Evolutionary conservation across 2,797 vertebrate species (phyloP).

Genomic region (Babyrousa celebensis): DNA sequence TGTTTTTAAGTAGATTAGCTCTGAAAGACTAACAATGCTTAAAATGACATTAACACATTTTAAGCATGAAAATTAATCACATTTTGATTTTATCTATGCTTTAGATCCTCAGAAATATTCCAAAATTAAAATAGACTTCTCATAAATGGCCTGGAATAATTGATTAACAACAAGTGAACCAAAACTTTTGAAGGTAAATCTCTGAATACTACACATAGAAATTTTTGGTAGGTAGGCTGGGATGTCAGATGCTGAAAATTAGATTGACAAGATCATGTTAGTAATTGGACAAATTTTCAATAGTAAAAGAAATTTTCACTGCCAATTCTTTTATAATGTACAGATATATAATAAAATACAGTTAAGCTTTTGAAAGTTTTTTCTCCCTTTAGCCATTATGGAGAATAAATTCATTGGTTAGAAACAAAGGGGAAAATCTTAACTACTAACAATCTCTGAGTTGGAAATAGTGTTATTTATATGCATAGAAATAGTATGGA

Average conservation of each 20-base stretch:
- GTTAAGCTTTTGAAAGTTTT: neutral
- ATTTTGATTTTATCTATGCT: neutral
- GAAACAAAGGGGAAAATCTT: constrained; percentile 5
- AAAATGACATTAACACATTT: neutral
- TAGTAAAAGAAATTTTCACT: neutral
- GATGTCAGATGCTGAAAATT: constrained; percentile 20
- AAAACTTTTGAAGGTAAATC: neutral
- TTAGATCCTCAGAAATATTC: neutral
- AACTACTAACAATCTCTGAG: neutral
- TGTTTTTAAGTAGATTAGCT: neutral
- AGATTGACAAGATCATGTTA: constrained; percentile 23
- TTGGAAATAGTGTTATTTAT: neutral
- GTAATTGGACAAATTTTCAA: neutral
- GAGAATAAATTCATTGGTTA: neutral
- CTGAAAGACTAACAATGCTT: neutral
- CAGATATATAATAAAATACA: neutral
- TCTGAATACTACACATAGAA: neutral
- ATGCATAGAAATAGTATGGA: neutral
- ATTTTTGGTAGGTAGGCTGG: neutral
- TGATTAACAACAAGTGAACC: constrained; percentile 1
- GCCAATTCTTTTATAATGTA: neutral
- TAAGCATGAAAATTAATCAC: neutral
- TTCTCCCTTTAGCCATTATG: neutral
- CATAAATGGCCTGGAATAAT: neutral
- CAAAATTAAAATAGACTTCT: constrained; percentile 6